A percentile compares a stretch with the other conserved stretches of the same genome.
These are phyloP conservation scores for Drosophila truncata DNA, from an alignment of 1,140 invertebrate genomes.

Conservation along the genomic window DNA sequence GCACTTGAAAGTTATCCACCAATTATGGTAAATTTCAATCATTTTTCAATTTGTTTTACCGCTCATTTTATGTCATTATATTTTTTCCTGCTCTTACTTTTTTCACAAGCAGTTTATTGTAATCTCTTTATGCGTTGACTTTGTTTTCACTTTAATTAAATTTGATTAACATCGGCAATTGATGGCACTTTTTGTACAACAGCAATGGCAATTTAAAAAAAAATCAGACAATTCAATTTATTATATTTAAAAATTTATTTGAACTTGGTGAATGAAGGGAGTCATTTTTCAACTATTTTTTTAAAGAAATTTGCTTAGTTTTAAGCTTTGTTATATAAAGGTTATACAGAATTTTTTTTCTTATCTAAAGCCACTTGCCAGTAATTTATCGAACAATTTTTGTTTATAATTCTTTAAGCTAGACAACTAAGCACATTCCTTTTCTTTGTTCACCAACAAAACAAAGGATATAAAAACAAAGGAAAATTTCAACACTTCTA, in stretches of 20 bases:
- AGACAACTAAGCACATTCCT: neutral
- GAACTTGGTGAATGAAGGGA: no score
- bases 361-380: neutral
- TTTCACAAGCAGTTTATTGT: conserved; percentile 32
- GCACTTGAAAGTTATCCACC: conserved; percentile 39
- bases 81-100: conserved; percentile 10
- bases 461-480: neutral
- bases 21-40: conserved; percentile 38
- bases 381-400: neutral
- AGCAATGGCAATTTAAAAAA: conserved; percentile 6
- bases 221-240: conserved; percentile 19
- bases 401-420: neutral
- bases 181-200: conserved; percentile 29
- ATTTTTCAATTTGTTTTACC: conserved; percentile 42
- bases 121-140: conserved; percentile 47
- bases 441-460: neutral
- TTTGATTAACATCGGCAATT: conserved; percentile 59
- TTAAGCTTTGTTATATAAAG: no score
- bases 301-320: neutral
- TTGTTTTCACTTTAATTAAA: conserved; percentile 70
- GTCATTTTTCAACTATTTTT: neutral
- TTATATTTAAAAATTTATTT: conserved; percentile 30
- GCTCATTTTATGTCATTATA: conserved; percentile 19
- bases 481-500: neutral
- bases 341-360: neutral